Base-by-base conservation (phyloP, 2,113 vertebrate species). In the Macrotus californicus region DNA sequence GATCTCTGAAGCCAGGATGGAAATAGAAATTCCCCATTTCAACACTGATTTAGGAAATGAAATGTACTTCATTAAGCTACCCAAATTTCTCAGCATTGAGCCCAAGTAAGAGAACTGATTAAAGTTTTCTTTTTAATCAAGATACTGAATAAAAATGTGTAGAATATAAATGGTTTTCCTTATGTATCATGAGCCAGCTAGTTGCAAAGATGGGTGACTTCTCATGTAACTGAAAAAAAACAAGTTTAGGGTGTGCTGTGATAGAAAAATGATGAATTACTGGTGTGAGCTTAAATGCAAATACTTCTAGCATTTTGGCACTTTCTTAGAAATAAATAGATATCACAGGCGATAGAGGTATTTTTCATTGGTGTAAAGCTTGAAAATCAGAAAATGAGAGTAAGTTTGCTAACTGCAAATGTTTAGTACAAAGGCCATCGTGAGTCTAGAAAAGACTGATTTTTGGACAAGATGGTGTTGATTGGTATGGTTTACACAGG, bases 1-100 rank as follows among this genome's bases (percentile, higher is more conserved):
- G 0, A 98, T 98, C 24, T 98, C 99, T 34, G 99, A 99, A 97
- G 99, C 99, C 21, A 98, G 99, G 69, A 99, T 99, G 70, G 99
- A 99, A 98, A 98, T 99, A 31, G 99, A 99, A 98, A 99, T 99
- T 89, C 99, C 99, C 29, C 99, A 99, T 98, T 99, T 99, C 95
- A 99, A 99, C 98, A 99, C 99, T 24, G 99, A 99, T 93, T 97
- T 99, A 92, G 99, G 99, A 96, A 99, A 99, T n/a, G 99, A 99
- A 96, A 98, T 99, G 89, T 99, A 99, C 98, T 99, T 99, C 93
- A 99, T 99, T 95, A 99, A 99, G 98, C 98, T 99, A 89, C 99
- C 99, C 93, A 99, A 99, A 98, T 99, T 99, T 97, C 98, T 99
- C 97, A 99, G 99, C 34, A 99, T 99, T 98, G 99, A 99, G 98